Conservation (phyloP, 2,888 invertebrate genomes). For the Tiphia femorata region DNA sequence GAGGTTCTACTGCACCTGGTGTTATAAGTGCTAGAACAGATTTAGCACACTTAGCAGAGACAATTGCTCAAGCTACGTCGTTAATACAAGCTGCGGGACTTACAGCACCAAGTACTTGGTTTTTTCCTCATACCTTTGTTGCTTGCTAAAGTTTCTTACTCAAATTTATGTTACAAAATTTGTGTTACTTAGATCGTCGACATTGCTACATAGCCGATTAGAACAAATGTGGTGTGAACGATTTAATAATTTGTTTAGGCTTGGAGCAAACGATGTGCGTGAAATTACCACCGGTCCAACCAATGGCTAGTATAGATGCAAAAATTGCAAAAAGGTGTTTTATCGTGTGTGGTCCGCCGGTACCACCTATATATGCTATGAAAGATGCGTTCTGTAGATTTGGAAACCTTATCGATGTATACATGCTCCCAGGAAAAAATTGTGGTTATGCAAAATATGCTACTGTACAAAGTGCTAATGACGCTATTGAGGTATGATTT, state of each 20-base stretch:
- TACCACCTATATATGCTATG: constrained; percentile 83
- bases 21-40: constrained; percentile 70
- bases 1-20: constrained; percentile 54
- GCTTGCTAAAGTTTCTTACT: no score
- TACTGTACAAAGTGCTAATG: constrained; percentile 79
- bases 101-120: constrained; percentile 61
- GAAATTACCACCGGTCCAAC: constrained; percentile 80
- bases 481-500: constrained; percentile 77
- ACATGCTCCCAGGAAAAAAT: constrained; percentile 88
- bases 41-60: constrained; percentile 78
- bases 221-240: neutral
- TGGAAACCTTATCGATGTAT: constrained; percentile 91
- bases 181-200: no score
- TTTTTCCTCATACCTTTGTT: neutral
- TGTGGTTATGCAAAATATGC: constrained; percentile 94
- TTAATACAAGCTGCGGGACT: constrained; percentile 77
- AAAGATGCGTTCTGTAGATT: constrained; percentile 92
- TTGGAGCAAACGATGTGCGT: constrained; percentile 65
- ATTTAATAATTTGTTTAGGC: no score
- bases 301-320: constrained; percentile 78
- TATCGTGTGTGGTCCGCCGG: constrained; percentile 66
- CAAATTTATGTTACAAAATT: no score
- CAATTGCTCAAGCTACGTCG: constrained; percentile 83
- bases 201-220: no score
- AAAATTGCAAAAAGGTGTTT: constrained; percentile 75